Evolutionary conservation across 2,113 vertebrate species (phyloP), one percentile per base, ranked within the genome.

Genomic region (Platysteira castanea): DNA sequence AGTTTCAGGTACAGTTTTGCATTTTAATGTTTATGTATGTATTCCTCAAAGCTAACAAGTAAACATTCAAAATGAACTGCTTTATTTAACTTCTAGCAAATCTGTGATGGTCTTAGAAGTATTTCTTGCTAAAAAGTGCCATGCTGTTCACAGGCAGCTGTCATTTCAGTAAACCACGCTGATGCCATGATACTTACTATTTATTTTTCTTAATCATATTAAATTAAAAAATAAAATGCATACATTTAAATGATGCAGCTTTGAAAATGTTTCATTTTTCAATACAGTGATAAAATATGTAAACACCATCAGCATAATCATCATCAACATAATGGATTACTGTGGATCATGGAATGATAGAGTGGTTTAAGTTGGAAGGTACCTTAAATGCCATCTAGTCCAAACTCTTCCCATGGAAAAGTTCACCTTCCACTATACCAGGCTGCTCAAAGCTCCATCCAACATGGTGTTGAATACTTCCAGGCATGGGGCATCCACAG

Each of bases 1-100:
- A 89, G 44, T 84, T 80, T 93, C 49, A 89, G 50, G 23, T 44
- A 52, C 22, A 75, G 15, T 74, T 87, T 78, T 91, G 78, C 53
- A 87, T 87, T 84, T 84, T 74, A 93, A 87, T 89, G n/a, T 75
- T 94, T 61, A 52, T 82, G 47, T 50, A 87, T 82, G 79, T 78
- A 71, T 60, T 91, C 41, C 21, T 64, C 70, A 84, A 63, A 91
- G 49, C 14, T 89, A 89, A 87, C 56, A 84, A 68, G 27, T 75
- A 87, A 96, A 76, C 49, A 59, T 75, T 47, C 39, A 76, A 89
- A 93, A 82, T 64, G 0, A 79, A 64, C 64, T 71, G 27, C 30
- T 57, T 77, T 83, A 47, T 75, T 87, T 78, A 78, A 64, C 24
- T 75, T 70, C 70, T 68, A 89, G 71, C n/a, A 85, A 83, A 84